Base-by-base conservation (phyloP, 2,888 invertebrate genomes). In the Dione vanillae region DNA sequence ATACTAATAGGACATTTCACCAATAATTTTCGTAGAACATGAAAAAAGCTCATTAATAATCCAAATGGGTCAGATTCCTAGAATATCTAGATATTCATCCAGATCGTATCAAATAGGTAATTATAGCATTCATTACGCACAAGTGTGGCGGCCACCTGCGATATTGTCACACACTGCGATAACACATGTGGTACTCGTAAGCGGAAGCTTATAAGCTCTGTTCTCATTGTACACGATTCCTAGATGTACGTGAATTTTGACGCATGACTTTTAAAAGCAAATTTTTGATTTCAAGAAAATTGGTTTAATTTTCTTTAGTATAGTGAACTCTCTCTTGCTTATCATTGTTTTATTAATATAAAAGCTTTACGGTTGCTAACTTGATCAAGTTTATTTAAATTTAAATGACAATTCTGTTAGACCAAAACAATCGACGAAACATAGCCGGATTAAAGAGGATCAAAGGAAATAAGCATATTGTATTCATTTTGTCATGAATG, bases 121-220 rank as follows among this genome's bases (percentile, higher is more conserved):
- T 64, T 64, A 64, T 64, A 64, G 65, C 2, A 27, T 49, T 16
- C 6, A 2, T 70, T 67, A 71, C 67, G 69, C 67, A 78, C 87
- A 82, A 86, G 84, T 85, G 78, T 89, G 89, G 87, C 75, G 64
- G 82, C 89, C 90, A 88, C 89, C 89, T 89, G 89, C 76, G 79
- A 64, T 70, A 75, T 76, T 83, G 84, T 85, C 89, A 86, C 89
- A 90, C 87, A 87, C 85, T 85, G 85, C 74, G 83, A 74, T 45
- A 72, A 77, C 87, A 86, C 86, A 87, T 90, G 88, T 89, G 86
- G 85, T 88, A 87, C 87, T 88, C 85, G 85, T 87, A 88, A 87
- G 86, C 86, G 90, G 91, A 90, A 90, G 91, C 84, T 82, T 83
- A 82, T 83, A 76, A 75, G 65, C 71, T 52, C 49, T 67, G 75